These are phyloP conservation scores for Neocrepidodera transversa DNA, from an alignment of 2,888 invertebrate genomes.

Conservation along the genomic window DNA sequence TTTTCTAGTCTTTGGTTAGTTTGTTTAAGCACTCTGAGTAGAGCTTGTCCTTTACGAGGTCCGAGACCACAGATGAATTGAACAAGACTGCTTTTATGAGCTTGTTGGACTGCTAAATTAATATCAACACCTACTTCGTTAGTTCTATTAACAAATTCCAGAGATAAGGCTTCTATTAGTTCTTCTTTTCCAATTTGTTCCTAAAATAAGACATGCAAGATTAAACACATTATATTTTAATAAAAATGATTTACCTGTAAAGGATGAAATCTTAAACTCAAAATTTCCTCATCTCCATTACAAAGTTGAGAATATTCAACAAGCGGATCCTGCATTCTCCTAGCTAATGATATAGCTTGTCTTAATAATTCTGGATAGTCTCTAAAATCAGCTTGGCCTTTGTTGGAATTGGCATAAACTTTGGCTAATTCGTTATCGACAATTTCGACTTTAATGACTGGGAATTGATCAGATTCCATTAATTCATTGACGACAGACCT, in stretches of 20 bases:
- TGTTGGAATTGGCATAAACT: constrained; percentile 90
- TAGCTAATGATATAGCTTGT: constrained; percentile 91
- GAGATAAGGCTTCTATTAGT: constrained; percentile 80
- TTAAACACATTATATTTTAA: too few relatives aligned
- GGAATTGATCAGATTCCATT: constrained; percentile 85
- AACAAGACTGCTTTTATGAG: constrained; percentile 85
- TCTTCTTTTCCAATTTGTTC: constrained; percentile 86
- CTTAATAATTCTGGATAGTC: constrained; percentile 91
- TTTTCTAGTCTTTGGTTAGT: constrained; percentile 93
- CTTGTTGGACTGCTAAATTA: constrained; percentile 88
- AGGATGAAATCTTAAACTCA: constrained; percentile 91
- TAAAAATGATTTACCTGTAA: constrained; percentile 64
- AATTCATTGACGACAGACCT: constrained; percentile 76
- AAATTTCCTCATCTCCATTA: constrained; percentile 94
- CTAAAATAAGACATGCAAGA: constrained; percentile 60
- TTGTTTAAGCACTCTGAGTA: constrained; percentile 86
- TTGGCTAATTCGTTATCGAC: constrained; percentile 93
- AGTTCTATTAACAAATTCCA: constrained; percentile 93
- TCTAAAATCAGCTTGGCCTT: constrained; percentile 83
- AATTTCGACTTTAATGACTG: constrained; percentile 86
- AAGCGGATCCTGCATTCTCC: constrained; percentile 93
- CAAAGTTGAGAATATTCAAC: constrained; percentile 96
- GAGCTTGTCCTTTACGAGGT: constrained; percentile 89
- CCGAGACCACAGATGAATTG: constrained; percentile 98
- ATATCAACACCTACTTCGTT: constrained; percentile 99